Conservation (phyloP, 2,888 invertebrate species). For the Caenorhabditis panamensis region DNA sequence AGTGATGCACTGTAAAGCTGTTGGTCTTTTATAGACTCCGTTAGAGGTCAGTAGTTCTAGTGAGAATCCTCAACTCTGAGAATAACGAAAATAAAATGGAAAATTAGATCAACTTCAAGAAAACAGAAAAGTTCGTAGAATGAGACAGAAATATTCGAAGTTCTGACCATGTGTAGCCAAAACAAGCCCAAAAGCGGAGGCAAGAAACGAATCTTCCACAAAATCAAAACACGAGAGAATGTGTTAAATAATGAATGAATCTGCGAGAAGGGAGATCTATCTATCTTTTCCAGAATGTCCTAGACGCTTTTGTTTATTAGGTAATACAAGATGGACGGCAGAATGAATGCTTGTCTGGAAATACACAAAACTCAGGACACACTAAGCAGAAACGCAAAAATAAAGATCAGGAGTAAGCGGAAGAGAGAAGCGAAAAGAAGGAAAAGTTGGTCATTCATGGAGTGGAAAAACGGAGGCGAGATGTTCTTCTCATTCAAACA, state of each 20-base stretch:
- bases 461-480: not conserved
- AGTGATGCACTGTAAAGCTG: not conserved
- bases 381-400: not conserved
- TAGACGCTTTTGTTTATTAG: conserved; percentile 22
- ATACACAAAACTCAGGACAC: not conserved
- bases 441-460: conserved; percentile 25
- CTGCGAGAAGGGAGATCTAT: not conserved
- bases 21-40: too few relatives aligned
- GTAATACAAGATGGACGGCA: conserved; percentile 20
- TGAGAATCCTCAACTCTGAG: not conserved
- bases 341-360: not conserved
- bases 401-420: conserved; percentile 9
- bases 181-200: not conserved
- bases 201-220: conserved; percentile 7
- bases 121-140: not conserved
- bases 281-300: conserved; percentile 12
- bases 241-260: conserved; percentile 35
- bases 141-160: too few relatives aligned
- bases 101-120: too few relatives aligned
- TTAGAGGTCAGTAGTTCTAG: too few relatives aligned
- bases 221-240: conserved; percentile 14
- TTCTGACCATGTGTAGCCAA: not conserved
- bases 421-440: not conserved
- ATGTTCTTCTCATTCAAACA: conserved; percentile 28
- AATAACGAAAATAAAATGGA: not conserved